These are phyloP conservation scores for Apodemia zela DNA, from an alignment of 2,888 invertebrate genomes.

Conservation along the genomic window DNA sequence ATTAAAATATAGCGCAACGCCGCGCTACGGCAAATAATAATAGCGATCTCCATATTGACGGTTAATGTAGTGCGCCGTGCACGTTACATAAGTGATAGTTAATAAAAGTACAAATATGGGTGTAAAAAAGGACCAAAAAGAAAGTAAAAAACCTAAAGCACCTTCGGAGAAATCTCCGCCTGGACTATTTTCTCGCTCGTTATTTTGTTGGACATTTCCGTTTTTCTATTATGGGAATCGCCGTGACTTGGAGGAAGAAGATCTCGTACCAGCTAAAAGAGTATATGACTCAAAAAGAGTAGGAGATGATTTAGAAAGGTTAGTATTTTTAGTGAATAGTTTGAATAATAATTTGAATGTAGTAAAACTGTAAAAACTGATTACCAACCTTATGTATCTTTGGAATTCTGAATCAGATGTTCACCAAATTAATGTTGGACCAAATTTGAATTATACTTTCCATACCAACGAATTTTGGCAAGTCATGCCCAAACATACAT, in stretches of 20 bases:
- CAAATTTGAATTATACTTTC: too few relatives aligned
- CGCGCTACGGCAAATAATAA: constrained; percentile 19
- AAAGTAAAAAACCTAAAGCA: constrained; percentile 30
- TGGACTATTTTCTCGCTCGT: constrained; percentile 78
- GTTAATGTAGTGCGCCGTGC: constrained; percentile 20
- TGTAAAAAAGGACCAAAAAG: constrained; percentile 17
- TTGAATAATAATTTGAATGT: too few relatives aligned
- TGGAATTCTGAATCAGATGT: too few relatives aligned
- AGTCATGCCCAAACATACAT: too few relatives aligned
- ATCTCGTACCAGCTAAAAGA: constrained; percentile 85
- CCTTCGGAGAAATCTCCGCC: constrained; percentile 48
- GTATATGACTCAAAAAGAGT: constrained; percentile 84
- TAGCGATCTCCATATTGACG: constrained; percentile 16
- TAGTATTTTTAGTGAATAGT: constrained; percentile 38
- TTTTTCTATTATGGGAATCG: constrained; percentile 87
- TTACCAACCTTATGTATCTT: too few relatives aligned
- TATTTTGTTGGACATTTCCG: constrained; percentile 88
- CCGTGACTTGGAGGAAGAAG: constrained; percentile 85
- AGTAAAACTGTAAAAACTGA: too few relatives aligned
- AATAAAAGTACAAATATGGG: constrained; percentile 21
- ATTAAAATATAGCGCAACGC: constrained; percentile 27
- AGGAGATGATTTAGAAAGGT: constrained; percentile 86
- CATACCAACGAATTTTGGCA: too few relatives aligned
- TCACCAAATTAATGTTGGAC: too few relatives aligned
- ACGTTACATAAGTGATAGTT: constrained; percentile 11